Evolutionary conservation across 2,113 vertebrate species (phyloP), one percentile per base, ranked within the genome.

Genomic region (Engraulis encrasicolus): DNA sequence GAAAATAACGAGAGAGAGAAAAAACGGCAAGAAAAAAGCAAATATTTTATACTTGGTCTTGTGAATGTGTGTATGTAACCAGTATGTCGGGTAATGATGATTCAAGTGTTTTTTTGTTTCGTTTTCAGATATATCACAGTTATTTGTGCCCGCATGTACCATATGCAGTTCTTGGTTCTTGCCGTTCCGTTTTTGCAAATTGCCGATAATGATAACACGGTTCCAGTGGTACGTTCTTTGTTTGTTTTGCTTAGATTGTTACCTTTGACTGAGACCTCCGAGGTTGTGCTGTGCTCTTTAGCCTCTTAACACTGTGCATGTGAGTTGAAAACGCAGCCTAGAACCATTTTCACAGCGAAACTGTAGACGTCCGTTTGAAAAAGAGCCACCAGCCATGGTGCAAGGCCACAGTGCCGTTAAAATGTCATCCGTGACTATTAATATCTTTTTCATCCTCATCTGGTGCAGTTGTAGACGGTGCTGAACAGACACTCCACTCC

Each of bases 31-130:
- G 40, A 52, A 49, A 78, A 31, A 77, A 71, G 77, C 78, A 81
- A 36, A 84, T 49, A 61, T 88, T 90, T 90, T 89, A 86, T 89
- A 88, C 78, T 6, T 81, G 80, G 34, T 84, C 85, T 84, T 66
- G 58, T 48, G 34, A 66, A 66, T 66, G 58, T 66, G 58, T 66
- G 0, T 66, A 66, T 66, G 58, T 66, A 66, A 66, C 27, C 58
- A 66, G 58, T 66, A 66, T 31, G 58, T 66, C 58, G 40, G 40
- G 3, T 31, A 11, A 7, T 66, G 23, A 66, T 66, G 58, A 66
- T 58, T 6, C 19, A 58, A 66, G 23, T 66, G 58, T 66, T 66
- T 66, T 66, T 66, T 45, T 45, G n/a, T n/a, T 45, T 45, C 4
- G 20, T 66, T 66, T 66, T 7, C 27, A 66, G 58, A 23, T 66